Evolutionary conservation across 2,113 vertebrate species (phyloP).

Genomic region (Noctilio leporinus): DNA sequence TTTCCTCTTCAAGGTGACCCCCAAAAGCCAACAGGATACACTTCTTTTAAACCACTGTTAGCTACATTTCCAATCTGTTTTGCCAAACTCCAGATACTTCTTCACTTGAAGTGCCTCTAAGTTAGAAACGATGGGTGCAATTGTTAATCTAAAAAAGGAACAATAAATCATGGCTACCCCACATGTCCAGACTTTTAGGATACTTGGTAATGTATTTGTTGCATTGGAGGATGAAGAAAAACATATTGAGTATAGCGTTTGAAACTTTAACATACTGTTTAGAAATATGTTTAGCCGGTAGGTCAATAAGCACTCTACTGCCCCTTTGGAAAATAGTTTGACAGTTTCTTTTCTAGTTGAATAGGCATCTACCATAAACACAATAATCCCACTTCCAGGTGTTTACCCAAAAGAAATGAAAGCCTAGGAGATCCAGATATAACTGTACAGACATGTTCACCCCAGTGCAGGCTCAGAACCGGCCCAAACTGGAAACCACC

Average conservation of each 20-base stretch:
- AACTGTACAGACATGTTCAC: fast-evolving
- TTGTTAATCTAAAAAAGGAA: neutral
- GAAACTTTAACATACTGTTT: neutral
- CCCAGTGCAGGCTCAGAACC: neutral
- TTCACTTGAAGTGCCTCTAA: neutral
- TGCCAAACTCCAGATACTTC: neutral
- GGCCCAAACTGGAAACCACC: neutral
- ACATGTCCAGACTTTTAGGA: neutral
- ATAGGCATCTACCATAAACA: neutral
- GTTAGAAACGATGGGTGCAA: neutral
- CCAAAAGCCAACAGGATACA: neutral
- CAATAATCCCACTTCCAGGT: neutral
- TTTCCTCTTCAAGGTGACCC: neutral
- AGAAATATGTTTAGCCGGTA: neutral
- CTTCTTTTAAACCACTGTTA: neutral
- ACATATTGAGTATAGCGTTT: fast-evolving
- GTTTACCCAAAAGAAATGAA: neutral
- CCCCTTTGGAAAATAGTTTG: neutral
- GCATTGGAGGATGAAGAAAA: neutral
- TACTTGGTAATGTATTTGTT: neutral
- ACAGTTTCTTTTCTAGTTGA: neutral
- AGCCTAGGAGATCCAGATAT: neutral
- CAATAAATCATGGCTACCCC: neutral
- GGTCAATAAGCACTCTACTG: neutral
- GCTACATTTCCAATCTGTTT: neutral